A percentile compares a stretch with the other conserved stretches of the same genome.
These are phyloP conservation scores for Ctenomys sociabilis DNA, from an alignment of 2,113 vertebrate genomes.

Conservation along the genomic window DNA sequence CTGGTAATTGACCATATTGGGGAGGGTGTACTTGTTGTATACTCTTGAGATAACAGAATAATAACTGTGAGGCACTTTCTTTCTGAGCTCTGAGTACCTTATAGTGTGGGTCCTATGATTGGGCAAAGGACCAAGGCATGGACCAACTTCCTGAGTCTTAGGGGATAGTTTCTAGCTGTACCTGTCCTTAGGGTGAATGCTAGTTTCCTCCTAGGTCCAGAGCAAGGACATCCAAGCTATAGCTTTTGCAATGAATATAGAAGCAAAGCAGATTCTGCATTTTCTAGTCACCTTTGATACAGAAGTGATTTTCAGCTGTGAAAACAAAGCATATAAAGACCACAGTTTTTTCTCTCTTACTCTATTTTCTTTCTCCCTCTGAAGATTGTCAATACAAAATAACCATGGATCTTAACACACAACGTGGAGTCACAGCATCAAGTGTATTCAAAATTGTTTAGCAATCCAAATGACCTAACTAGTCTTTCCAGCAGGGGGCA, in stretches of 20 bases:
- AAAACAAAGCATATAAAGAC: background rate
- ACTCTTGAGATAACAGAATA: background rate
- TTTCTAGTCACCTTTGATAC: background rate
- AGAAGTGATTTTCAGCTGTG: background rate
- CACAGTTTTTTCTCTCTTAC: background rate
- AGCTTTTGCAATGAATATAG: background rate
- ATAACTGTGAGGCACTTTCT: rapidly evolving
- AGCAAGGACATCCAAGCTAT: background rate
- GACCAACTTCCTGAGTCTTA: background rate
- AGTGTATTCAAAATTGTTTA: background rate
- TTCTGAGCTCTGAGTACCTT: background rate
- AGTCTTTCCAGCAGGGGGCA: conserved; percentile 43
- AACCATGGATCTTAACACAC: background rate
- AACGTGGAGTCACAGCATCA: background rate
- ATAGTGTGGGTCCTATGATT: background rate
- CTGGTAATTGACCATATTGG: too few species aligned
- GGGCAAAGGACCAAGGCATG: background rate
- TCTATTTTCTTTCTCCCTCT: background rate
- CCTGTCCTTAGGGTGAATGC: background rate
- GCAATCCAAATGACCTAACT: background rate
- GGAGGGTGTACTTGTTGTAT: background rate
- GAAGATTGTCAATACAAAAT: background rate
- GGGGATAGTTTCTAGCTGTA: background rate
- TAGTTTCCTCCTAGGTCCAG: background rate
- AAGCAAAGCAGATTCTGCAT: background rate